Conservation (phyloP, 2,797 vertebrate species). For the Onychomys leucogaster region DNA sequence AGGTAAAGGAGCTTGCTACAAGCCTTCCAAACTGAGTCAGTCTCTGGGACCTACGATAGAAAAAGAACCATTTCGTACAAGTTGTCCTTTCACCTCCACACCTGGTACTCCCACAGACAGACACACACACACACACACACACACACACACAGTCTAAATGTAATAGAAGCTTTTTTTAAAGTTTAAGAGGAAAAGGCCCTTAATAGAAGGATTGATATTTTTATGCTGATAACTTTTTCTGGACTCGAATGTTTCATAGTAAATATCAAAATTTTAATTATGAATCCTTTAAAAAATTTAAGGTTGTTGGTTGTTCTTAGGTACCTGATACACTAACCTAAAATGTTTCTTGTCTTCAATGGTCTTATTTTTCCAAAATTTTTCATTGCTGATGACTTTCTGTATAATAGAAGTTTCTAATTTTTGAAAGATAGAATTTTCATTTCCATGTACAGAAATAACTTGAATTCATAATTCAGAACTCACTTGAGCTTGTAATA, state of each 20-base stretch:
- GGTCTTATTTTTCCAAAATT: neutral
- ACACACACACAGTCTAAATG: neutral
- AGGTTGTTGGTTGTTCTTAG: neutral
- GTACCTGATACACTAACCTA: neutral
- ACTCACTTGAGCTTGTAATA: neutral
- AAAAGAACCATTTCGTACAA: neutral
- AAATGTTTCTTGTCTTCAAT: neutral
- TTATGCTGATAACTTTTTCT: neutral
- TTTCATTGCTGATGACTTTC: neutral
- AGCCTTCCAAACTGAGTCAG: neutral
- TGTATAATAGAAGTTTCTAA: neutral
- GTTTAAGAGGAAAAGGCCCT: neutral
- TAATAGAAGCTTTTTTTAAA: neutral
- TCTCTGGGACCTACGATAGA: too few species aligned
- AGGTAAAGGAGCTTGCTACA: neutral
- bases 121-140: neutral
- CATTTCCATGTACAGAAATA: neutral
- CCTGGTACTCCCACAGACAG: neutral
- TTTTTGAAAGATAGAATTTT: neutral
- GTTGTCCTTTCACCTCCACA: neutral
- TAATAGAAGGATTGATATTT: neutral
- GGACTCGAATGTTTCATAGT: neutral
- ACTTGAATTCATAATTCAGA: neutral
- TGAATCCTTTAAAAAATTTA: neutral
- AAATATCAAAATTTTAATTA: neutral